These are phyloP conservation scores for Euwallacea fornicatus DNA, from an alignment of 1,140 invertebrate species.

Conservation along the genomic window DNA sequence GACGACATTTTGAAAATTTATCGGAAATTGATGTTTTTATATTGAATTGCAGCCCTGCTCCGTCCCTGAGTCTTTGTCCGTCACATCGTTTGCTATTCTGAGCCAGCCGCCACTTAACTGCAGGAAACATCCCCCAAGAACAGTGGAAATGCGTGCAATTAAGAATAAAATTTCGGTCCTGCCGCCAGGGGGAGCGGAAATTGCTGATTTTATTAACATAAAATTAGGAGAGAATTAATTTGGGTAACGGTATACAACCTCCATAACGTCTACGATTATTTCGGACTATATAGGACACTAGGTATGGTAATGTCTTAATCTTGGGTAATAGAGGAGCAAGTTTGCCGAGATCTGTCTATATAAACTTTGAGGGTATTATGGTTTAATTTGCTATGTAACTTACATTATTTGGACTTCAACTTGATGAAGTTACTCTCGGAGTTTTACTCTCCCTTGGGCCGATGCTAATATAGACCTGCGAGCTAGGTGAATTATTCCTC, in stretches of 20 bases:
- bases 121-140: constrained; percentile 37
- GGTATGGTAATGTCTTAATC: constrained; percentile 35
- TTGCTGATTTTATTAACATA: constrained; percentile 38
- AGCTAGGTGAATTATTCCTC: too few relatives aligned
- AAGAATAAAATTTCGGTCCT: constrained; percentile 32
- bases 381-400: constrained; percentile 30
- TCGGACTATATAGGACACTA: constrained; percentile 16
- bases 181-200: constrained; percentile 24
- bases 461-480: too few relatives aligned
- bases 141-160: constrained; percentile 37
- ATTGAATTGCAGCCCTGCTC: not conserved
- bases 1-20: too few relatives aligned
- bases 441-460: too few relatives aligned
- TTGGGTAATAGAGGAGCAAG: constrained; percentile 22
- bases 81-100: constrained; percentile 32
- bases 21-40: too few relatives aligned
- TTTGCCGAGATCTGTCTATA: constrained; percentile 24
- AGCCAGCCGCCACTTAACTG: constrained; percentile 34
- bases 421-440: not conserved
- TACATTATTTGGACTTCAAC: constrained; percentile 14
- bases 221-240: constrained; percentile 36
- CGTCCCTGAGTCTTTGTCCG: constrained; percentile 26
- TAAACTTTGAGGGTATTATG: constrained; percentile 21
- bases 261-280: constrained; percentile 22
- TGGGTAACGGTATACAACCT: constrained; percentile 22